Conservation (phyloP, 2,888 invertebrate genomes). For the Achlya flavicornis region DNA sequence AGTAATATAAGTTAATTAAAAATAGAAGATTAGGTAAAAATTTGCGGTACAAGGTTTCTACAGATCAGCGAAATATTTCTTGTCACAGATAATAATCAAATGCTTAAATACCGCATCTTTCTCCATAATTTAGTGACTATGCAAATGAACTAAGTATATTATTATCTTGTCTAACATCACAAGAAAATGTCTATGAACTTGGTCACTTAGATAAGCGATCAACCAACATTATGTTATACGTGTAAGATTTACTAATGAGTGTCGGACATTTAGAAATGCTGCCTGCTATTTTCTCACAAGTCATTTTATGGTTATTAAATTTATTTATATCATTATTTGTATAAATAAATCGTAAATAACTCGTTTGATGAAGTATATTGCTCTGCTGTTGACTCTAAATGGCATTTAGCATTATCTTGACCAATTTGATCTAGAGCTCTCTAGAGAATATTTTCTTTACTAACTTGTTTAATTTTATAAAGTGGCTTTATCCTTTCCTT, state of each 20-base stretch:
- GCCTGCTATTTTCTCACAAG: constrained; percentile 11
- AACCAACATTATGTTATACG: constrained; percentile 40
- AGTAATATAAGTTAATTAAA: too few species aligned
- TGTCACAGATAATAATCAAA: constrained; percentile 26
- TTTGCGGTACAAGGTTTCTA: constrained; percentile 16
- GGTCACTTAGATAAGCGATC: constrained; percentile 43
- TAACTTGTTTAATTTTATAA: not conserved
- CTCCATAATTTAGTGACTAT: constrained; percentile 48
- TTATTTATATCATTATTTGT: constrained; percentile 4
- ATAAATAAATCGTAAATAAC: constrained; percentile 6
- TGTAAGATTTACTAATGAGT: constrained; percentile 20
- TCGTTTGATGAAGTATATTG: constrained; percentile 9
- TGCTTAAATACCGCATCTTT: constrained; percentile 45
- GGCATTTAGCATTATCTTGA: not conserved
- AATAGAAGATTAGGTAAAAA: not conserved
- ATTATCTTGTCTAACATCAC: constrained; percentile 44
- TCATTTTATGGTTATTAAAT: constrained; percentile 7
- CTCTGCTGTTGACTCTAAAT: constrained; percentile 15
- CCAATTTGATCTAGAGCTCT: not conserved
- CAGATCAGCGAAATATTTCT: constrained; percentile 6
- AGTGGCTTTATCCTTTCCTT: not conserved
- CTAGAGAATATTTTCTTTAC: not conserved
- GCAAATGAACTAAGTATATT: constrained; percentile 46
- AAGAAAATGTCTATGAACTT: constrained; percentile 47
- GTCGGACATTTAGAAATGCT: constrained; percentile 8